phyloP scores from a whole-genome alignment of 2,888 invertebrate genomes.

The Onthophagus sagittarius region DNA sequence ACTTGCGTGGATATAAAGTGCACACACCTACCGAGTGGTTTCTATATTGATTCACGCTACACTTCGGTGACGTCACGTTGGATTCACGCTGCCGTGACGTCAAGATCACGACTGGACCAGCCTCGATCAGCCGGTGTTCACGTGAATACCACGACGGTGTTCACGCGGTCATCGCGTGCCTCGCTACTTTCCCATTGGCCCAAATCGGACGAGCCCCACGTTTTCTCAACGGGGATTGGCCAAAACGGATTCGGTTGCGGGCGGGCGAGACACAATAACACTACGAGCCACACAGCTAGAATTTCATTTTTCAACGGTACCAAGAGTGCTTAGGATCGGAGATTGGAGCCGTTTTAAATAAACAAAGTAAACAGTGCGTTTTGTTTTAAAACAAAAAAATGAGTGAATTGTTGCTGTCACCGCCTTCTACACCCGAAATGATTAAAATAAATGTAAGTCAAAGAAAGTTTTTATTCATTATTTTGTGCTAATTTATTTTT shows the following conservation, averaged over 20 bases:
- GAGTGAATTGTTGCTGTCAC: not conserved
- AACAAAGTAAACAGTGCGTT: too few species aligned
- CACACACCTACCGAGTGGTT: conserved; percentile 2
- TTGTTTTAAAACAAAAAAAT: not conserved
- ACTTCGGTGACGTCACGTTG: conserved; percentile 41
- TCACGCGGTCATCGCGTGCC: conserved; percentile 75
- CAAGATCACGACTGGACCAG: conserved; percentile 61
- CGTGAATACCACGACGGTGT: conserved; percentile 77
- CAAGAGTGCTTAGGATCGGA: too few species aligned
- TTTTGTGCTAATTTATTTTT: not conserved
- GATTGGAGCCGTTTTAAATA: too few species aligned
- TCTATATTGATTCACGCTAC: conserved; percentile 8
- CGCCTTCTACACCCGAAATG: not conserved
- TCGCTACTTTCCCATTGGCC: conserved; percentile 59
- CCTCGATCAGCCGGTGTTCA: conserved; percentile 71
- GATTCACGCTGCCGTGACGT: conserved; percentile 53
- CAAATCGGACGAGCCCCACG: conserved; percentile 55
- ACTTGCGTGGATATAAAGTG: not conserved
- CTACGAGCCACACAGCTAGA: conserved; percentile 16
- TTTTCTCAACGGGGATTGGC: conserved; percentile 10
- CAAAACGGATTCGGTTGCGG: not conserved
- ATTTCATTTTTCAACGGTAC: not conserved
- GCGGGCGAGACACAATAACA: conserved; percentile 48
- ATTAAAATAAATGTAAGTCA: not conserved
- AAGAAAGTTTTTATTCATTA: not conserved